Conservation (phyloP, 2,888 invertebrate genomes). For the Bugulina stolonifera region DNA sequence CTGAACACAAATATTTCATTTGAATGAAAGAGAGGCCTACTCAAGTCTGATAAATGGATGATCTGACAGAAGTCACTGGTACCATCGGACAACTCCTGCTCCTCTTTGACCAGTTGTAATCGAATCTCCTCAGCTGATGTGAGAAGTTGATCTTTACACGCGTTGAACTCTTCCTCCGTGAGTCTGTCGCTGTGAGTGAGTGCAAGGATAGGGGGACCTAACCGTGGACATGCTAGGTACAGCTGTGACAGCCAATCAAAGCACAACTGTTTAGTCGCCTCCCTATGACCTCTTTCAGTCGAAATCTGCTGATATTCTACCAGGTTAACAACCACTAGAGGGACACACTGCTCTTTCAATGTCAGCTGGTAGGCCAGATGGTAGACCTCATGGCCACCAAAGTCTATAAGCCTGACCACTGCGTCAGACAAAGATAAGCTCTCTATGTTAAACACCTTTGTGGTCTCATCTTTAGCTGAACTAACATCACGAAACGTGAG, state of each 20-base stretch:
- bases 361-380: neutral
- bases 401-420: neutral
- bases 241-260: neutral
- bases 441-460: neutral
- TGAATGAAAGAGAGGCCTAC: neutral
- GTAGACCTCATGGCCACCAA: neutral
- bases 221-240: neutral
- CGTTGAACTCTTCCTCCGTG: no score
- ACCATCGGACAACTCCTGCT: neutral
- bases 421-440: neutral
- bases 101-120: no score
- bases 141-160: no score
- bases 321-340: neutral
- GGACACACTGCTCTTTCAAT: neutral
- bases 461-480: neutral
- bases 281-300: neutral
- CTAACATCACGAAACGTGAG: neutral
- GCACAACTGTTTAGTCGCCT: neutral
- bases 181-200: neutral
- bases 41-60: neutral
- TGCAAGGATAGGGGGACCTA: neutral
- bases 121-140: no score
- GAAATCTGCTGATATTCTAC: neutral
- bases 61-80: no score
- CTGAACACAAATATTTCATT: constrained; percentile 9